Evolutionary conservation across 2,113 vertebrate species (phyloP).

Genomic region (Gallinago jamesoni): DNA sequence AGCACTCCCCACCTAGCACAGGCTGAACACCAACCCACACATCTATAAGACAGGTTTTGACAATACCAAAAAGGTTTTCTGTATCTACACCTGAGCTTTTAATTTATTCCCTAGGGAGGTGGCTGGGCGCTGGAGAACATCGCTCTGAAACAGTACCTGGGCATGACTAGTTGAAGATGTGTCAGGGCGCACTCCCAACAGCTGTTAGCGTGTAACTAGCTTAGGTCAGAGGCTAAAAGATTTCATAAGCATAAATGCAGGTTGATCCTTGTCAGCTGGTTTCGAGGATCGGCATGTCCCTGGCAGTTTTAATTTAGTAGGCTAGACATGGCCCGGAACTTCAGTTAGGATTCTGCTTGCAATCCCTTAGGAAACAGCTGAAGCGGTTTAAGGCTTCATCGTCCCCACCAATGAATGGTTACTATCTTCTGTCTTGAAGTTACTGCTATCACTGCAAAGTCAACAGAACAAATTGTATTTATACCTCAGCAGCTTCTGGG

Average conservation of each 20-base stretch:
- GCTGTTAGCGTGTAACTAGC: rapidly evolving
- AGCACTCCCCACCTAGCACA: background rate
- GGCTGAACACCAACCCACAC: background rate
- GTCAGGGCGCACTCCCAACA: rapidly evolving
- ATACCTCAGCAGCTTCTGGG: background rate
- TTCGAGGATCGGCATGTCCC: background rate
- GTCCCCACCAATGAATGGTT: background rate
- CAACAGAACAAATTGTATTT: background rate
- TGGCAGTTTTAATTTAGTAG: background rate
- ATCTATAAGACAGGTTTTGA: background rate
- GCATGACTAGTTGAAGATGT: background rate
- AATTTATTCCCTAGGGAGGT: background rate
- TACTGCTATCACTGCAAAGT: background rate
- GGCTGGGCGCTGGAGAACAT: background rate
- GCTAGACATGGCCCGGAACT: background rate
- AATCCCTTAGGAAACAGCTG: background rate
- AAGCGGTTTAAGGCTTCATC: background rate
- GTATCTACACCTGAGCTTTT: background rate
- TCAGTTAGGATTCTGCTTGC: background rate
- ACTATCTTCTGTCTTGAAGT: background rate
- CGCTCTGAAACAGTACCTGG: background rate
- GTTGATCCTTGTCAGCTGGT: background rate
- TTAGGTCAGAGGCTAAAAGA: background rate
- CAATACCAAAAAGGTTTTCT: background rate
- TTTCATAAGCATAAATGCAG: background rate